Base-by-base conservation (phyloP, 2,888 invertebrate species). In the Tillus elongatus region DNA sequence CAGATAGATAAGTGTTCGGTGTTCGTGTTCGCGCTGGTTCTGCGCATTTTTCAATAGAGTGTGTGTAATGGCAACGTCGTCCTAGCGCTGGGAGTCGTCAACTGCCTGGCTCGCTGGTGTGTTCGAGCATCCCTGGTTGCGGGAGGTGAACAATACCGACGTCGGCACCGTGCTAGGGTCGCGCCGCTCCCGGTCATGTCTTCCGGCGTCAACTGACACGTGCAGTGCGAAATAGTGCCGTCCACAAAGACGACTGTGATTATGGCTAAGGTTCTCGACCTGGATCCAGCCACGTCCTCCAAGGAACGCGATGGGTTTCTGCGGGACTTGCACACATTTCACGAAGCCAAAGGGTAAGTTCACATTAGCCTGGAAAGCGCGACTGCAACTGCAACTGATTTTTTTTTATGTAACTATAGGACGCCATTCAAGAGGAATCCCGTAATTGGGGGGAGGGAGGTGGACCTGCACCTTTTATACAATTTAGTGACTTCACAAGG, bases 381-480 rank as follows among this genome's bases (percentile, higher is more conserved):
- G 14, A 16, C n/a, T 13, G 27, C 15, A 30, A 26, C 30, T 24
- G 15, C 4, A n/a, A n/a, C n/a, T n/a, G n/a, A n/a, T n/a, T n/a
- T n/a, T n/a, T n/a, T n/a, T n/a, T n/a, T n/a, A n/a, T n/a, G n/a
- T n/a, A n/a, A n/a, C 61, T 70, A 54, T 46, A 70, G 73, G 54
- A 75, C 77, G 51, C 70, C 74, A 52, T 77, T 75, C 71, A 79
- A 73, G 64, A 79, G 80, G 54, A 66, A 73, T 49, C 69, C 75
- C 66, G 67, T 79, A 61, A 81, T 96, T 43, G 89, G 86, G 70
- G 93, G 95, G 39, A 78, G 82, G 57, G 86, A 88, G 66, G 79
- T 97, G 58, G 95, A 97, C 71, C 75, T 97, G 50, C 91, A 85
- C 69, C 75, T 82, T 44, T 77, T 97, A 51, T 97, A 96, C 68